Evolutionary conservation across 2,113 vertebrate species (phyloP).

Genomic region (Erythrocebus patas): DNA sequence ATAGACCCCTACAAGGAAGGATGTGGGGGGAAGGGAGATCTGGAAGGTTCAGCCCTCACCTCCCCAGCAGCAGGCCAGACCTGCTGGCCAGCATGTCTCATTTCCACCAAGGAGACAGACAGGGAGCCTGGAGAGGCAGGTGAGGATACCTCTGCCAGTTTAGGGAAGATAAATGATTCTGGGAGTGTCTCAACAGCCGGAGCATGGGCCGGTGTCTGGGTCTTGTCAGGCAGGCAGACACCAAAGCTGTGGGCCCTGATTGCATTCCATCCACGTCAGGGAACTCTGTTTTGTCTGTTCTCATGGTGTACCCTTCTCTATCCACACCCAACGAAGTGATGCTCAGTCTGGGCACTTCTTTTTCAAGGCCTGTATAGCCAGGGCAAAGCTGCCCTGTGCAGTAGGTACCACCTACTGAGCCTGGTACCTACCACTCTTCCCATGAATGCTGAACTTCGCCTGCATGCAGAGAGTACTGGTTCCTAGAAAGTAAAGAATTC

Average conservation of each 20-base stretch:
- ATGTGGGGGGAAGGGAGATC: background rate
- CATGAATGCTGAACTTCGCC: background rate
- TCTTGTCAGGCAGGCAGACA: background rate
- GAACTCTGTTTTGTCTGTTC: background rate
- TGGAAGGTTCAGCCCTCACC: background rate
- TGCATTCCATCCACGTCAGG: background rate
- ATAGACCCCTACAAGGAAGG: slow-evolving; percentile 56
- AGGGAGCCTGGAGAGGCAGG: background rate
- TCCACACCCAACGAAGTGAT: background rate
- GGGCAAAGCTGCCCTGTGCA: background rate
- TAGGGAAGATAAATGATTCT: background rate
- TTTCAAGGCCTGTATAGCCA: background rate
- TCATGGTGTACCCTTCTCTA: background rate
- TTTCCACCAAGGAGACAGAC: background rate
- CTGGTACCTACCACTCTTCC: background rate
- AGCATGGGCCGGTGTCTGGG: background rate
- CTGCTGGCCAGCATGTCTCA: background rate
- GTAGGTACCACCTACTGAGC: background rate
- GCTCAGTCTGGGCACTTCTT: background rate
- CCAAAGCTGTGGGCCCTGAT: background rate
- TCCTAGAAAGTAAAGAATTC: background rate
- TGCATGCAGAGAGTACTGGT: background rate
- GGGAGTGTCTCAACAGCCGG: background rate
- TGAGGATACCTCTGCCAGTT: background rate
- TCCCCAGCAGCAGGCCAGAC: background rate